Conservation (phyloP, 2,797 vertebrate genomes). For the Lycodopsis pacificus region DNA sequence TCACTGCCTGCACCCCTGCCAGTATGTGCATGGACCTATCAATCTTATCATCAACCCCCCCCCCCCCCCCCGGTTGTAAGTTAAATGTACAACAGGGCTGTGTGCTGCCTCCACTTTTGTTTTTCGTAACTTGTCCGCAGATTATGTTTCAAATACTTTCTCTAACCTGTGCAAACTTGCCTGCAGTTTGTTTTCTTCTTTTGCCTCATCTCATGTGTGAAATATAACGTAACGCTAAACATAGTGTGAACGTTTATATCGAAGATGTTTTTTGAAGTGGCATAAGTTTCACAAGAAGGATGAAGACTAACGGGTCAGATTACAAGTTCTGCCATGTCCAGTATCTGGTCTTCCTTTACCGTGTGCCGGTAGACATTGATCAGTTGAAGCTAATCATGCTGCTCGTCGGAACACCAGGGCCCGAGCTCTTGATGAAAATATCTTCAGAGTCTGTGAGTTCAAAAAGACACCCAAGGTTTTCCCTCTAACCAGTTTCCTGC, state of each 20-base stretch:
- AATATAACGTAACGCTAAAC: constrained; percentile 26
- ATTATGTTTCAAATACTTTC: constrained; percentile 9
- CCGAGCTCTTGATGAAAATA: constrained; percentile 99
- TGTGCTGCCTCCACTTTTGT: constrained; percentile 12
- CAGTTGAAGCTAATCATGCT: constrained; percentile 99
- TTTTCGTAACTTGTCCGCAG: constrained; percentile 18
- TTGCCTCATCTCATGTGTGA: constrained; percentile 25
- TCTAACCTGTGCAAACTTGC: constrained; percentile 11
- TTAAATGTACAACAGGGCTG: constrained; percentile 6
- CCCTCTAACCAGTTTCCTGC: constrained; percentile 49
- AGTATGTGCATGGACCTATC: constrained; percentile 12
- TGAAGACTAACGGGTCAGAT: constrained; percentile 38
- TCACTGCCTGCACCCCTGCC: constrained; percentile 17
- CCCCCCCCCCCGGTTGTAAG: constrained; percentile 15
- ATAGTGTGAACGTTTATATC: constrained; percentile 8
- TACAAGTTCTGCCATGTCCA: constrained; percentile 41
- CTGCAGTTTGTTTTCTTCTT: background rate
- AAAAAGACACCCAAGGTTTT: constrained; percentile 59
- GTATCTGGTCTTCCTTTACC: constrained; percentile 94
- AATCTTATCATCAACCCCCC: background rate
- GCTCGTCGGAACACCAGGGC: constrained; percentile 98
- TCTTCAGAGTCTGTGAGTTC: constrained; percentile 99
- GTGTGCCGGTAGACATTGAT: constrained; percentile 98
- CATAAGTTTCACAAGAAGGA: constrained; percentile 24
- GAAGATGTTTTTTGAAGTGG: constrained; percentile 29